A percentile compares a stretch with the other conserved stretches of the same genome.
Evolutionary conservation across 2,113 vertebrate genomes (phyloP).

Genomic region (Hymenochirus boettgeri): DNA sequence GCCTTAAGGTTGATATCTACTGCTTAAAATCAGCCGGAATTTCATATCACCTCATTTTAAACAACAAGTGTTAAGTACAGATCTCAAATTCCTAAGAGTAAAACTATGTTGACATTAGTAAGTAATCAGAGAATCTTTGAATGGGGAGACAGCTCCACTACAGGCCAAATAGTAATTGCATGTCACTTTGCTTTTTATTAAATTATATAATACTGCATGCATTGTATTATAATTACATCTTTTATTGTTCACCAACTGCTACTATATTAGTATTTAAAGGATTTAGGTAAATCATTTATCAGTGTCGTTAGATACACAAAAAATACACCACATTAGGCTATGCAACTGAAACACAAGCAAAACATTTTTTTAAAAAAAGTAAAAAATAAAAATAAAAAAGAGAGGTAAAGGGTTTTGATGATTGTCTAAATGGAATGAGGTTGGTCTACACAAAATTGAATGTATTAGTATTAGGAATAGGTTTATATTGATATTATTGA

Average conservation of each 20-base stretch:
- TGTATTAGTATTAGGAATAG: constrained; percentile 67
- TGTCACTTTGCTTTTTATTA: not conserved
- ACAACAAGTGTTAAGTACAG: constrained; percentile 46
- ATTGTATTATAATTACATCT: too few species aligned
- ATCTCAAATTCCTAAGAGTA: constrained; percentile 17
- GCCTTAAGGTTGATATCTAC: not conserved
- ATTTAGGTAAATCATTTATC: too few species aligned
- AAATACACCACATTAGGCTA: too few species aligned
- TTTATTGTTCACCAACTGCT: too few species aligned
- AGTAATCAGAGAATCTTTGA: constrained; percentile 40
- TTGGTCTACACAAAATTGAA: constrained; percentile 62
- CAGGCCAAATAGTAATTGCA: constrained; percentile 47
- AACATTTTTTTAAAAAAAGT: too few species aligned
- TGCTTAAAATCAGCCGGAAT: not conserved
- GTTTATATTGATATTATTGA: too few species aligned
- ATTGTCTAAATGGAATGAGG: constrained; percentile 58
- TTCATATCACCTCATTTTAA: constrained; percentile 5
- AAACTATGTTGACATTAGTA: constrained; percentile 19
- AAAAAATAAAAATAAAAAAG: too few species aligned
- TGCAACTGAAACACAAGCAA: too few species aligned
- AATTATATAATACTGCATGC: too few species aligned
- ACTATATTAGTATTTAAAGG: too few species aligned
- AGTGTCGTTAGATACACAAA: too few species aligned
- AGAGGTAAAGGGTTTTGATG: constrained; percentile 61
- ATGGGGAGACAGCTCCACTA: constrained; percentile 70